Percentiles rank a stretch among this genome's conserved stretches.
Evolutionary conservation across 2,888 invertebrate genomes (phyloP).

Genomic region (Epirrita christyi): DNA sequence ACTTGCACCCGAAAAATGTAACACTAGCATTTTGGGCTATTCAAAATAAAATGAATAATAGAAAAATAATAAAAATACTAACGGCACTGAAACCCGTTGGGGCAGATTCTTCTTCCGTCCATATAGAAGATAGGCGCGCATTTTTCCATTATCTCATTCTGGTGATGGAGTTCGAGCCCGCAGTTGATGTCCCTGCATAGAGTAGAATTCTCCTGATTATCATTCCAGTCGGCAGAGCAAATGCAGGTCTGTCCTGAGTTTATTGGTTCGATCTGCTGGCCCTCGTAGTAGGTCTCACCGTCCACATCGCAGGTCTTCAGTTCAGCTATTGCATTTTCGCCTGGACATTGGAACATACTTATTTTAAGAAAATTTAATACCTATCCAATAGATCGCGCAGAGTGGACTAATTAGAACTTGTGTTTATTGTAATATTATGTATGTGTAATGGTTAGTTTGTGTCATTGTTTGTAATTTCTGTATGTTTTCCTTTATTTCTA

Average conservation of each 20-base stretch:
- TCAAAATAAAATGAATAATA: no score
- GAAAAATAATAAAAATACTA: no score
- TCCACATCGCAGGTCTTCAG: constrained; percentile 75
- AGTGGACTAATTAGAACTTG: no score
- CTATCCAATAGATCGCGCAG: no score
- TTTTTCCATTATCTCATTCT: constrained; percentile 64
- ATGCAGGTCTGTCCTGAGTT: constrained; percentile 75
- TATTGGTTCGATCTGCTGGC: constrained; percentile 73
- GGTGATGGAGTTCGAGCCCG: constrained; percentile 76
- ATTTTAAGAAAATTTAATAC: no score
- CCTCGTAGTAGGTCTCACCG: constrained; percentile 74
- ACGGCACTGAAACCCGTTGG: constrained; percentile 81
- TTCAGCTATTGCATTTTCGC: constrained; percentile 71
- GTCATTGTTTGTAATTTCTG: no score
- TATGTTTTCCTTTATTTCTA: no score
- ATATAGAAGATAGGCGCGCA: constrained; percentile 82
- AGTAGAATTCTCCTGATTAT: constrained; percentile 59
- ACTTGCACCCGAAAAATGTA: no score
- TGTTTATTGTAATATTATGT: no score
- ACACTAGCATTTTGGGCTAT: no score
- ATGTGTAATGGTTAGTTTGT: no score
- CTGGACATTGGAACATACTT: constrained; percentile 44
- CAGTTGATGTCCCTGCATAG: constrained; percentile 78
- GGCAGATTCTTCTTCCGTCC: constrained; percentile 69
- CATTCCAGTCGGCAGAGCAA: constrained; percentile 75